Evolutionary conservation across 2,888 invertebrate genomes (phyloP), one percentile per base, ranked within the genome.

Genomic region (Ecliptopera silaceata): DNA sequence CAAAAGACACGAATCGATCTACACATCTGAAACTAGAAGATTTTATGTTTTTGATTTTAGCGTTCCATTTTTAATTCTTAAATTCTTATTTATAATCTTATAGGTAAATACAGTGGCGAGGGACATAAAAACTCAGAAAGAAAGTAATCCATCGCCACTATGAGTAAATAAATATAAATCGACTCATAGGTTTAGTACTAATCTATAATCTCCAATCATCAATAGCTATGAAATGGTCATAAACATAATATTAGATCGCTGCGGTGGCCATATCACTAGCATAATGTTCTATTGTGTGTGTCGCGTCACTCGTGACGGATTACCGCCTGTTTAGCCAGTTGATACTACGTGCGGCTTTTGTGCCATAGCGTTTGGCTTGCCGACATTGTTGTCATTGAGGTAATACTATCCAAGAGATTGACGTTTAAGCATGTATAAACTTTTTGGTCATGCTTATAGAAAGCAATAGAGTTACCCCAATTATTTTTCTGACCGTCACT

Each of bases 291-390:
- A 77, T 87, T 85, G 84, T 86, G 68, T 59, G 72, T 70, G 73
- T 70, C 75, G 66, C 73, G 70, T 74, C 77, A 68, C 77, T 72
- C 72, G 76, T 88, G 86, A 89, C 87, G 84, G 85, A 88, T 88
- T 85, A 88, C 82, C 69, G 68, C 63, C 72, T 75, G 73, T 75
- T 84, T 79, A 85, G 77, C 79, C 79, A 80, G 80, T 82, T 22
- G 17, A 84, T 78, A 77, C 73, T 77, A 72, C 71, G 64, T 65
- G 61, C 66, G 68, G 70, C 71, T 68, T 74, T 80, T 77, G 74
- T 74, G 59, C 55, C 56, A 64, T 63, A 60, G 59, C 68, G 70
- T 79, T 80, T 77, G 66, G 55, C 46, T 53, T 58, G 63, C 82
- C 78, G 79, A 69, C 70, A 52, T 62, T 58, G 59, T 61, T 69